These are phyloP conservation scores for Chloroceryle inda DNA, from an alignment of 2,797 vertebrate species.

Conservation along the genomic window DNA sequence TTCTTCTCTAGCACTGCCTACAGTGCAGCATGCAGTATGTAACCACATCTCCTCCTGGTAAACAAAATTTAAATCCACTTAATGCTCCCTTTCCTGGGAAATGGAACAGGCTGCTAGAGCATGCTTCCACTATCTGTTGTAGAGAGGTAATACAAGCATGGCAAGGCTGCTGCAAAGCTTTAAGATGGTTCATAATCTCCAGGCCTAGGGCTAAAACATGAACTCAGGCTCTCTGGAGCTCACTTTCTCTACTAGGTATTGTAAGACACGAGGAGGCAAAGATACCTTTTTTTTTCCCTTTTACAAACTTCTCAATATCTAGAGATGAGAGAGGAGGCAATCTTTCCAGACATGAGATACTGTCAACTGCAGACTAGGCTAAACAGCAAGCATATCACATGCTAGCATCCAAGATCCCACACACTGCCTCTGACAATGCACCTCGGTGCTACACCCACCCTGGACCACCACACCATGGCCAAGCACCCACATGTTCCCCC, in stretches of 20 bases:
- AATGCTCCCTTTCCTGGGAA: conserved; percentile 35
- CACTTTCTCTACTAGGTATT: conserved; percentile 32
- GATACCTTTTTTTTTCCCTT: neutral
- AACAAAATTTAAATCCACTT: conserved; percentile 74
- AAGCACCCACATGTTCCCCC: neutral
- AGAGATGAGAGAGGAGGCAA: neutral
- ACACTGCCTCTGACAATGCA: neutral
- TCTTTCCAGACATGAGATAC: neutral
- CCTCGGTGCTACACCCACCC: neutral
- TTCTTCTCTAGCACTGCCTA: conserved; percentile 64
- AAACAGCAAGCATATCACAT: neutral
- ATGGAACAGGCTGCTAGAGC: neutral
- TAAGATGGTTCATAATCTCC: conserved; percentile 29
- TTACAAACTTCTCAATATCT: neutral
- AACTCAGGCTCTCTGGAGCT: conserved; percentile 31
- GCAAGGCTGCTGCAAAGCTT: conserved; percentile 62
- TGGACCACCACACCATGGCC: neutral
- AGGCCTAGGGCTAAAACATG: conserved; percentile 24
- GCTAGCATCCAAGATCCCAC: neutral
- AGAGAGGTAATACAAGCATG: conserved; percentile 29
- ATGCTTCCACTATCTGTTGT: neutral
- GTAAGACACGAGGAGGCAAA: conserved; percentile 10
- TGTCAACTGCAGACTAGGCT: neutral
- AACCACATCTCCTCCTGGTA: conserved; percentile 68
- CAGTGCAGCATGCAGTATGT: conserved; percentile 49